Base-by-base conservation (phyloP, 2,888 invertebrate genomes). In the Euplexia lucipara region DNA sequence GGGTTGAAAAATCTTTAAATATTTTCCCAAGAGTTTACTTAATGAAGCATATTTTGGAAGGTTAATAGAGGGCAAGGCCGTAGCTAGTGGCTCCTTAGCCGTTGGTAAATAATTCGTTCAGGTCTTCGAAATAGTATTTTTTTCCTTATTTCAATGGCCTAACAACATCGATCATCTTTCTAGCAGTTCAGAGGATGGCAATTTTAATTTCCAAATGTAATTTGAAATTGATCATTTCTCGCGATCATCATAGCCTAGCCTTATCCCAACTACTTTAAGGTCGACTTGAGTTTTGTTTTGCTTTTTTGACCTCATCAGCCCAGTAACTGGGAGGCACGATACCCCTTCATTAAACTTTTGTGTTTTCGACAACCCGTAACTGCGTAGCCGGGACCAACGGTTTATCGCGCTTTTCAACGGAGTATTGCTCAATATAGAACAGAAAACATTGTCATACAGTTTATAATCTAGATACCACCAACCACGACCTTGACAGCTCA, bases 11-110 rank as follows among this genome's bases (percentile, higher is more conserved):
- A 70, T 60, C 20, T 60, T n/a, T 2, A 66, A 65, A 48, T 59
- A 57, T 70, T 70, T 74, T 75, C 60, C 22, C 70, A 65, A 34
- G 37, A 48, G 41, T 52, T 45, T 54, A 30, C 48, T 49, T 53
- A 64, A 58, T 73, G n/a, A 37, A 35, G 42, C 30, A 68, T 41
- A 48, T 70, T 59, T 75, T 53, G 56, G 20, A 26, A 34, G n/a
- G 12, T 32, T 22, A 47, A 47, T 59, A 26, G 16, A 34, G 37
- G 51, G 41, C 45, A 42, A 73, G 68, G 54, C 22, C 26, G 34
- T 48, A 8, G n/a, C 22, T 48, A 14, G 18, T 32, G 18, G 9
- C 14, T 57, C 39, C n/a, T 42, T 47, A 62, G 35, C 20, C 37
- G 9, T 48, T 70, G 48, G 22, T 22, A 20, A 52, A 64, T 22